Evolutionary conservation across 2,888 invertebrate genomes (phyloP).

Genomic region (Alsophila aescularia): DNA sequence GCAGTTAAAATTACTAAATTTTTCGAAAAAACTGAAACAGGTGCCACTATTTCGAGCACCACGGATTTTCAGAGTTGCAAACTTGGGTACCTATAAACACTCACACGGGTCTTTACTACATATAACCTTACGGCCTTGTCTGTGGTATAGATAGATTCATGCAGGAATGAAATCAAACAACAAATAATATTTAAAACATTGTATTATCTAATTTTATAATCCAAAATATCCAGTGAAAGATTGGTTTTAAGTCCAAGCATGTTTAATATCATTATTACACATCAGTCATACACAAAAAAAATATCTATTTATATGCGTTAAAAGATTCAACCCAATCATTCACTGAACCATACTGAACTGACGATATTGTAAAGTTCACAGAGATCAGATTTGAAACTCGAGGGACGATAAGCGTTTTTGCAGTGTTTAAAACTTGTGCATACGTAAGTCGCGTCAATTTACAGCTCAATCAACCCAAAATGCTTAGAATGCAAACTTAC

Average conservation of each 20-base stretch:
- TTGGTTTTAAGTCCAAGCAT: conserved; percentile 53
- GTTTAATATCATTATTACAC: conserved; percentile 42
- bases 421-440: conserved; percentile 16
- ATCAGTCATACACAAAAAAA: conserved; percentile 14
- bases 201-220: conserved; percentile 78
- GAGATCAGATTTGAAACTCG: conserved; percentile 72
- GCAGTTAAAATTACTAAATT: too few relatives aligned
- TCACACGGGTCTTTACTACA: too few relatives aligned
- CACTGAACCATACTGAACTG: conserved; percentile 57
- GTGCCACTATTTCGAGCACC: too few relatives aligned
- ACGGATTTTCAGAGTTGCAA: too few relatives aligned
- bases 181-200: conserved; percentile 68
- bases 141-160: too few relatives aligned
- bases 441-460: conserved; percentile 42
- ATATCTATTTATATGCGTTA: conserved; percentile 1
- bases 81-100: too few relatives aligned
- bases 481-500: conserved; percentile 75
- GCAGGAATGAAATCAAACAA: conserved; percentile 43
- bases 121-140: too few relatives aligned
- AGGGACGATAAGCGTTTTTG: conserved; percentile 63
- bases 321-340: conserved; percentile 62
- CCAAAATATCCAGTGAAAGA: conserved; percentile 68
- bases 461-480: conserved; percentile 68
- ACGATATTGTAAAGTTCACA: conserved; percentile 76
- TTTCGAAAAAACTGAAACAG: too few relatives aligned